A percentile compares a stretch with the other conserved stretches of the same genome.
Conservation (phyloP, 2,888 invertebrate species). For the Nezara viridula region DNA sequence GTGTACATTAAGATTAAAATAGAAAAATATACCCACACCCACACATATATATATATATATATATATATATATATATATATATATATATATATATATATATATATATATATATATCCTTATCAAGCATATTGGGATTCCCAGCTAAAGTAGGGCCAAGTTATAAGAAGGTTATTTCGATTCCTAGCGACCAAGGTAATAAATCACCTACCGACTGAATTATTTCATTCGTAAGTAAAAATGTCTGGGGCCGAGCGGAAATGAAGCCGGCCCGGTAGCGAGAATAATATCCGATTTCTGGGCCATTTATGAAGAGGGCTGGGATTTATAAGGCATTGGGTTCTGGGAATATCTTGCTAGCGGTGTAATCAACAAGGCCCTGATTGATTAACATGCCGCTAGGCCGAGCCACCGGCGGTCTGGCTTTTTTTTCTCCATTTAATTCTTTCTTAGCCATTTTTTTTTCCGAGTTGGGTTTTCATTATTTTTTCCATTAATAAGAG, state of each 20-base stretch:
- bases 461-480: not conserved
- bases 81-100: too few relatives aligned
- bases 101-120: not conserved
- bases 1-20: too few relatives aligned
- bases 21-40: too few relatives aligned
- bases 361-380: not conserved
- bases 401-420: not conserved
- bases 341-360: constrained; percentile 4
- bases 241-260: constrained; percentile 18
- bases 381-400: not conserved
- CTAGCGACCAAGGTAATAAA: not conserved
- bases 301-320: constrained; percentile 18
- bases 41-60: too few relatives aligned
- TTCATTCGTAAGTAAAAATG: constrained; percentile 40
- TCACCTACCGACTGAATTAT: not conserved
- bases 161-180: constrained; percentile 18
- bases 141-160: not conserved
- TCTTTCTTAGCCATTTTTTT: not conserved
- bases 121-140: not conserved
- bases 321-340: constrained; percentile 29
- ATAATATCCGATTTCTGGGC: constrained; percentile 42
- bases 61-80: not conserved
- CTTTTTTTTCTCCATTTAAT: not conserved
- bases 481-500: too few relatives aligned
- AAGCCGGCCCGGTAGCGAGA: constrained; percentile 10